Evolutionary conservation across 30 jellyfish, hydroid and myxozoan genomes (phyloP).

Genomic region (Haliclystus octoradiatus): DNA sequence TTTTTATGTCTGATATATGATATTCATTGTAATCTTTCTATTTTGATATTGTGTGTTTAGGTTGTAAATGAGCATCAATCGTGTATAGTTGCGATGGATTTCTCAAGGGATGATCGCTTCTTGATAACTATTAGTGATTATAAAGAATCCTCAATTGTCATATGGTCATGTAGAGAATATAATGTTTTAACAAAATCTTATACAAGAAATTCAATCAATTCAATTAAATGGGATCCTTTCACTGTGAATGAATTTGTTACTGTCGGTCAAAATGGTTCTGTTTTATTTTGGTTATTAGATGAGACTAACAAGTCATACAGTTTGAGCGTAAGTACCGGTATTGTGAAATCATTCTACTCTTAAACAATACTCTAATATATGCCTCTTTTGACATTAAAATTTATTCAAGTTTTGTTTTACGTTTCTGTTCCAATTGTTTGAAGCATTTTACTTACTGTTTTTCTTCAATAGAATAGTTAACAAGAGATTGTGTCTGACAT

Average conservation of each 20-base stretch:
- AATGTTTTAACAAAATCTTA: constrained; percentile 30
- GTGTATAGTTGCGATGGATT: constrained; percentile 53
- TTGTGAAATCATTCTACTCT: too few species aligned
- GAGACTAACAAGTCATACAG: constrained; percentile 40
- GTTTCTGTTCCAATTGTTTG: too few species aligned
- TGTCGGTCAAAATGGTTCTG: constrained; percentile 75
- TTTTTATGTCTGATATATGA: too few species aligned
- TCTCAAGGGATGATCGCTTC: constrained; percentile 85
- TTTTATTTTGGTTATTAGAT: constrained; percentile 64
- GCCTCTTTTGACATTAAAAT: too few species aligned
- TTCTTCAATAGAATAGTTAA: too few species aligned
- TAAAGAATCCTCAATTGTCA: constrained; percentile 64
- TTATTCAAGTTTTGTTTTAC: too few species aligned
- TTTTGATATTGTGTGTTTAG: too few species aligned
- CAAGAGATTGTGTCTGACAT: too few species aligned
- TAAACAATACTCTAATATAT: too few species aligned
- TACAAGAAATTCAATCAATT: constrained; percentile 61
- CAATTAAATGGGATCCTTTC: constrained; percentile 75
- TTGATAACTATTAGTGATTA: constrained; percentile 57
- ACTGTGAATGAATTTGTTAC: constrained; percentile 74
- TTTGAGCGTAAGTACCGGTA: constrained; percentile 39
- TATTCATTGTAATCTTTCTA: too few species aligned
- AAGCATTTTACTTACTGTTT: too few species aligned
- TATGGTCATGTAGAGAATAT: constrained; percentile 65
- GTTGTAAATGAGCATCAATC: constrained; percentile 41